Evolutionary conservation across 2,888 invertebrate species (phyloP).

Genomic region (Thelaira solivaga): DNA sequence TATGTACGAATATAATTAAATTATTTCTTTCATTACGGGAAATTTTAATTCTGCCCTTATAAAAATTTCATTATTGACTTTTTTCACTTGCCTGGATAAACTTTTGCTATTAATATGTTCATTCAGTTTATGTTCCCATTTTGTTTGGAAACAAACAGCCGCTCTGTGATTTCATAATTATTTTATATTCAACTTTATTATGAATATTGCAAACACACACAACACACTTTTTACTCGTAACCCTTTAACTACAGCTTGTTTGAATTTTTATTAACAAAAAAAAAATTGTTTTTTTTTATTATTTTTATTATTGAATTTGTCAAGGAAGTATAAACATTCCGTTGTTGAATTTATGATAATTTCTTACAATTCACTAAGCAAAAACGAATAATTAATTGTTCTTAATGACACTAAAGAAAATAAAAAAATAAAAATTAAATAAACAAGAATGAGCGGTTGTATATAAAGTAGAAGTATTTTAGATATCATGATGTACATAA

Average conservation of each 20-base stretch:
- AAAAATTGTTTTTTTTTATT: neutral
- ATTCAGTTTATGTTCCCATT: slow-evolving; percentile 61
- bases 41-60: neutral
- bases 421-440: no score
- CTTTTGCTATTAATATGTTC: slow-evolving; percentile 55
- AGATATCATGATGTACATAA: no score
- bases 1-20: neutral
- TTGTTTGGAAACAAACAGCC: slow-evolving; percentile 7
- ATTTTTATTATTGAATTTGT: neutral
- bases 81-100: slow-evolving; percentile 12
- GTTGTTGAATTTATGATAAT: slow-evolving; percentile 32
- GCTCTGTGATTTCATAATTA: slow-evolving; percentile 35
- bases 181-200: slow-evolving; percentile 34
- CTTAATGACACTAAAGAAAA: neutral
- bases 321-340: neutral
- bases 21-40: neutral
- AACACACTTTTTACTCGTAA: no score
- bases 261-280: no score
- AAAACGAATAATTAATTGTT: neutral
- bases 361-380: neutral
- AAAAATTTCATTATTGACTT: slow-evolving; percentile 29
- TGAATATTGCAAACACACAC: slow-evolving; percentile 1
- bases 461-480: no score
- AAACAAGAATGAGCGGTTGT: no score
- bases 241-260: no score